These are phyloP conservation scores for Otolemur crassicaudatus DNA, from an alignment of 2,797 vertebrate genomes.

Conservation along the genomic window DNA sequence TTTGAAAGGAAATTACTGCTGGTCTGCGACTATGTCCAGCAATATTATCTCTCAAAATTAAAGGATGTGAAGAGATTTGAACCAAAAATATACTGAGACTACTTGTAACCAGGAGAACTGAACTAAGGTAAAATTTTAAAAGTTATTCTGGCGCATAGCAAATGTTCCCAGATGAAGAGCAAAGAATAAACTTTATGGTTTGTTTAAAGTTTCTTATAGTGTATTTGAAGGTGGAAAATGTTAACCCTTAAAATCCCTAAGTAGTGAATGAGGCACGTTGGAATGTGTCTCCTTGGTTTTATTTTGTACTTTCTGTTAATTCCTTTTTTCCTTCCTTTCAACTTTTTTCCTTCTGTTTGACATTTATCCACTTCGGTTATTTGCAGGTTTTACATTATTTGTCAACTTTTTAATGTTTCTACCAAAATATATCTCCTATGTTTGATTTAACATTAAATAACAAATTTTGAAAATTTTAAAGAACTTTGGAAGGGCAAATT, in stretches of 20 bases:
- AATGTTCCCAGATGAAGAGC: not conserved
- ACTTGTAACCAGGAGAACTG: not conserved
- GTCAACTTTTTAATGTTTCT: not conserved
- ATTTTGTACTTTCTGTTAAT: not conserved
- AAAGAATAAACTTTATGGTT: not conserved
- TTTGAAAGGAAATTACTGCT: not conserved
- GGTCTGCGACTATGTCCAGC: not conserved
- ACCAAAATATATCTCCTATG: not conserved
- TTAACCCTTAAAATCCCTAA: not conserved
- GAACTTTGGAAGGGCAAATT: not conserved
- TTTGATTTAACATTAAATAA: not conserved
- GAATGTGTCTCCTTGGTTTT: not conserved
- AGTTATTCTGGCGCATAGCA: not conserved
- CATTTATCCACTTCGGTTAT: not conserved
- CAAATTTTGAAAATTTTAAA: not conserved
- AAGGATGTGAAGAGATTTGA: not conserved
- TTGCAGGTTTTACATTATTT: not conserved
- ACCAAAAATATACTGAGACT: not conserved
- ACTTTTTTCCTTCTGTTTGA: not conserved
- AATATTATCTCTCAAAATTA: not conserved
- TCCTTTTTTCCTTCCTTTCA: not conserved
- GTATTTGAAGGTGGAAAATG: too few relatives aligned
- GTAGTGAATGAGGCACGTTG: not conserved
- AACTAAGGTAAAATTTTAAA: not conserved
- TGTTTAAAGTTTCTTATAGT: too few relatives aligned